Percentiles rank a stretch among this genome's conserved stretches.
Evolutionary conservation across 2,797 vertebrate species (phyloP).

Genomic region (Chelidonichthys spinosus): DNA sequence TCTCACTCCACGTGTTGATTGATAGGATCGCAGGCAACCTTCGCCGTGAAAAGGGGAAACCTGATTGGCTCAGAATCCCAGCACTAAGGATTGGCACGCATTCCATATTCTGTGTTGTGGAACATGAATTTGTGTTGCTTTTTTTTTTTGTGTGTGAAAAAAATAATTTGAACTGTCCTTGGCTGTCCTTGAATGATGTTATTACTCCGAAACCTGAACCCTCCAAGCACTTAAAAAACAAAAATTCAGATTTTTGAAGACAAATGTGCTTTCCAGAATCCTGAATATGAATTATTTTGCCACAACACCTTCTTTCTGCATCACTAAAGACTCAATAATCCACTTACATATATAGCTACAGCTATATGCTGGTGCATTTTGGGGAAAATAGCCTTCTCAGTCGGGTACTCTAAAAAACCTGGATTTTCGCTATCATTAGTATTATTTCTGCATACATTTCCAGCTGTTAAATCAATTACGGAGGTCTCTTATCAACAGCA

Average conservation of each 20-base stretch:
- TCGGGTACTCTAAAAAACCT: constrained; percentile 21
- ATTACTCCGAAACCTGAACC: background rate
- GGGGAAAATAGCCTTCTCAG: constrained; percentile 17
- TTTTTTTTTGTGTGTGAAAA: constrained; percentile 7
- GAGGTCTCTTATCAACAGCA: constrained; percentile 54
- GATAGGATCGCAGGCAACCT: constrained; percentile 57
- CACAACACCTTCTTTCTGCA: constrained; percentile 2
- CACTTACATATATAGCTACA: background rate
- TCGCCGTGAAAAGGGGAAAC: constrained; percentile 25
- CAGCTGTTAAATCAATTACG: constrained; percentile 58
- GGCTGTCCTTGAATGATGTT: constrained; percentile 18
- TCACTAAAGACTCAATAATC: constrained; percentile 12
- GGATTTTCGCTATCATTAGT: constrained; percentile 50
- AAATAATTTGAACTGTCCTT: constrained; percentile 25
- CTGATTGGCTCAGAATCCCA: constrained; percentile 14
- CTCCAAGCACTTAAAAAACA: constrained; percentile 9
- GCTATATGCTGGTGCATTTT: constrained; percentile 22
- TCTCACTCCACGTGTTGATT: constrained; percentile 47
- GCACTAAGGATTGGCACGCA: constrained; percentile 15
- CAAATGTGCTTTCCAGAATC: constrained; percentile 20
- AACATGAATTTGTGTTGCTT: background rate
- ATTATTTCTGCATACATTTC: constrained; percentile 54
- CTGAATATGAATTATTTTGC: constrained; percentile 1
- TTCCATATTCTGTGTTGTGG: background rate
- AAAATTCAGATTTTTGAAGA: constrained; percentile 17